Base-by-base conservation (phyloP, 2,797 vertebrate species). In the Sebastes miniatus region DNA sequence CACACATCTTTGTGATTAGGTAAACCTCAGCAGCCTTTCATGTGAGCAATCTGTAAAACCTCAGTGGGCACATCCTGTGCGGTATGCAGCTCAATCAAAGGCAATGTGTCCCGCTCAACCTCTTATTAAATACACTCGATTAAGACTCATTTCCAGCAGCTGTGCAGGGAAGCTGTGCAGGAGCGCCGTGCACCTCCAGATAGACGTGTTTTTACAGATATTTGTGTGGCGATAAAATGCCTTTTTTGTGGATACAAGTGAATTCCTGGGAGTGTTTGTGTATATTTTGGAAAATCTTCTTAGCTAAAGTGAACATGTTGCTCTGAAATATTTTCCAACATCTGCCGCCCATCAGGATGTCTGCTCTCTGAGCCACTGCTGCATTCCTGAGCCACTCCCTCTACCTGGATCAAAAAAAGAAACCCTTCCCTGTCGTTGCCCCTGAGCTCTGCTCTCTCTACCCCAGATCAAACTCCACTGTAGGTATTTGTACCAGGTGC, bases 331-430 rank as follows among this genome's bases (percentile, higher is more conserved):
- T 93, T 96, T 96, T 95, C 93, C 94, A 95, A 95, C 96, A 97
- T 97, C 96, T 96, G 96, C 93, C 93, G 91, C 92, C 94, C 95
- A 96, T 97, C 95, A 96, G 95, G 89, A 92, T 86, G 95, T 96
- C 96, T 95, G 95, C 92, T 92, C 84, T 93, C 89, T 88, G 89
- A 95, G 93, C 94, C 93, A 92, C 94, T 89, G 87, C 87, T 91
- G 91, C 96, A 96, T 96, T 96, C 96, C 96, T 95, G 90, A 94
- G 95, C 92, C 88, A 88, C 94, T 96, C 93, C 92, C 93, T 95
- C 92, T 96, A 96, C 96, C 96, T 96, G 96, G 93, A 95, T 94
- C 90, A 93, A 93, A 94, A 93, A 89, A 88, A 91, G 72, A 89
- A 89, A 85, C 80, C 87, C 88, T 90, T 73, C 83, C 85, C 91